Conservation (phyloP, 2,113 vertebrate species). For the Macrotis lagotis region DNA sequence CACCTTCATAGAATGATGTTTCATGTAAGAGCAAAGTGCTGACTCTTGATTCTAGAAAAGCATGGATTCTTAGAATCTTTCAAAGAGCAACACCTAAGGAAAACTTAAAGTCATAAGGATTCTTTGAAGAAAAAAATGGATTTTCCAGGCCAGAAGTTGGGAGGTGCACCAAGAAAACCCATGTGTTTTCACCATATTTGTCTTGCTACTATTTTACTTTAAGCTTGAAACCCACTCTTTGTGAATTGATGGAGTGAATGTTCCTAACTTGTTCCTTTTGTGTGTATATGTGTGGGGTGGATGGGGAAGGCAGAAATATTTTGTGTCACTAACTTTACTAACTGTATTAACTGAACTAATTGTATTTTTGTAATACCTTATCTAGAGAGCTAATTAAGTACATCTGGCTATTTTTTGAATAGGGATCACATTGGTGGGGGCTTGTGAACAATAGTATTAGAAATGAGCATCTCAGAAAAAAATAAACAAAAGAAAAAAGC, state of each 20-base stretch:
- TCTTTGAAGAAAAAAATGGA: neutral
- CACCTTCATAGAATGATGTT: neutral
- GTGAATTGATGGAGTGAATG: too few relatives aligned
- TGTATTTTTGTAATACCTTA: too few relatives aligned
- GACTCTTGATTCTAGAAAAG: neutral
- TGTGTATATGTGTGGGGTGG: neutral
- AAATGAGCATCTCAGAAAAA: too few relatives aligned
- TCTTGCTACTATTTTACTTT: neutral
- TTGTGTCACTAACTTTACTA: neutral
- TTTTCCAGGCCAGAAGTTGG: neutral
- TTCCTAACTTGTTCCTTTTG: neutral
- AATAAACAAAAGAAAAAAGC: too few relatives aligned
- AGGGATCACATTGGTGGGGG: neutral
- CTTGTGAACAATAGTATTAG: neutral
- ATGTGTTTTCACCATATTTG: neutral
- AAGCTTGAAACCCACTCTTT: neutral
- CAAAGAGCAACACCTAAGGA: neutral
- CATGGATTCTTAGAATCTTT: neutral
- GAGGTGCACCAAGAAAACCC: too few relatives aligned
- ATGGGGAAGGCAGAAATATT: neutral
- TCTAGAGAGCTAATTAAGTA: neutral
- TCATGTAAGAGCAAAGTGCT: neutral
- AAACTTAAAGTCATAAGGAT: neutral
- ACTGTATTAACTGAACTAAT: neutral
- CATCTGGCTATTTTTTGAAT: neutral